Conservation (phyloP, 2,888 invertebrate species). For the Apantesis nais region DNA sequence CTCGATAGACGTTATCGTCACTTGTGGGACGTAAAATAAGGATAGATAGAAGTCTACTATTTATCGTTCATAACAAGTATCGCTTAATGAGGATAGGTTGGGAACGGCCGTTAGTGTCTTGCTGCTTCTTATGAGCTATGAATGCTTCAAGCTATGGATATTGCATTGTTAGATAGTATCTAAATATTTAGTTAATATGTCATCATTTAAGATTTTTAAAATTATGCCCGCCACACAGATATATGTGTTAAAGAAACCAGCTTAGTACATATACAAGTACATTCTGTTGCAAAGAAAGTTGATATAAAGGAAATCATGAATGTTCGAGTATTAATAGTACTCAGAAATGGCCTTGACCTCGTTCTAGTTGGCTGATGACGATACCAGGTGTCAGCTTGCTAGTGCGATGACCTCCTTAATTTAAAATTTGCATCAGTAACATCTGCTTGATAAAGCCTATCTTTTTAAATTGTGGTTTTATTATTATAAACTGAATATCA, state of each 20-base stretch:
- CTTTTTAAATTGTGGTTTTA: neutral
- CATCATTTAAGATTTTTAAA: too few relatives aligned
- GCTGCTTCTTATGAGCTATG: too few relatives aligned
- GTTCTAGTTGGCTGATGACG: constrained; percentile 68
- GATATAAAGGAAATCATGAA: constrained; percentile 22
- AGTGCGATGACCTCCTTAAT: constrained; percentile 64
- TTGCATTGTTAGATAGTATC: too few relatives aligned
- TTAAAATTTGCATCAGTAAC: constrained; percentile 55
- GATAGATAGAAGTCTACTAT: too few relatives aligned
- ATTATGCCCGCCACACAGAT: neutral
- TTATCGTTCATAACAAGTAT: too few relatives aligned
- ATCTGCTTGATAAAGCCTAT: constrained; percentile 27
- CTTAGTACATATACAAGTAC: neutral
- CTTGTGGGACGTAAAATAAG: too few relatives aligned
- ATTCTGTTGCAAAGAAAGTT: neutral
- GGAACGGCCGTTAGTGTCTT: too few relatives aligned
- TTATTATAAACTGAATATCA: neutral
- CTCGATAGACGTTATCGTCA: too few relatives aligned
- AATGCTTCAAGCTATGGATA: too few relatives aligned
- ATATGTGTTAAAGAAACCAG: neutral
- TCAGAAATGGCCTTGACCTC: constrained; percentile 79
- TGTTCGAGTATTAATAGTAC: constrained; percentile 67
- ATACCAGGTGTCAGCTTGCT: constrained; percentile 61
- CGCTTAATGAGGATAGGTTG: too few relatives aligned
- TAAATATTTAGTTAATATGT: too few relatives aligned